Evolutionary conservation across 2,113 vertebrate species (phyloP).

Genomic region (Galeopterus variegatus): DNA sequence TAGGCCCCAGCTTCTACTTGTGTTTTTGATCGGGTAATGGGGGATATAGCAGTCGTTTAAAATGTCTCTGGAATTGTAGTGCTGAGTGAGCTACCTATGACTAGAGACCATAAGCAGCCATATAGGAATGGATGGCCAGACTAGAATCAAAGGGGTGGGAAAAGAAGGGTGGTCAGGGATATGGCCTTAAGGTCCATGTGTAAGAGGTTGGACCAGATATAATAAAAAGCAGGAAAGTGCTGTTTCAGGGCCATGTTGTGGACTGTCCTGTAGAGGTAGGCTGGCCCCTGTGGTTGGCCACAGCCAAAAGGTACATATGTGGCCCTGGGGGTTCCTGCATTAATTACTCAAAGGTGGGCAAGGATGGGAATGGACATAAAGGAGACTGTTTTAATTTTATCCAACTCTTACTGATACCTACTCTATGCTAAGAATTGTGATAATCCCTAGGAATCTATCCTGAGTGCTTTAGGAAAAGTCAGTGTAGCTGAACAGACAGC

Average conservation of each 20-base stretch:
- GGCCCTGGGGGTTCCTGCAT: background rate
- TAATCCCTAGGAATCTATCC: conserved; percentile 1
- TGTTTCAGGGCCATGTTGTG: background rate
- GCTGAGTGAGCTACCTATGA: background rate
- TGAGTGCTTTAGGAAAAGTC: background rate
- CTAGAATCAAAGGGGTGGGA: background rate
- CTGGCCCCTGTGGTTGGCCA: background rate
- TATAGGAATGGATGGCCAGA: background rate
- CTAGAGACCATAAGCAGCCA: background rate
- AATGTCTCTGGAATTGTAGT: background rate
- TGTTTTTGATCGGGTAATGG: background rate
- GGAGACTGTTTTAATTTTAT: conserved; percentile 21
- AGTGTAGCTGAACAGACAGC: background rate
- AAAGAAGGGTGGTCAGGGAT: background rate
- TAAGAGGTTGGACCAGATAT: background rate
- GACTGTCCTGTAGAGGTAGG: background rate
- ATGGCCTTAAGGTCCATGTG: background rate
- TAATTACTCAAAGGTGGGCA: conserved; percentile 35
- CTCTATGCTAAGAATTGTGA: conserved; percentile 9
- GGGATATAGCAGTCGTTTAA: background rate
- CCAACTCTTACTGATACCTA: conserved; percentile 45
- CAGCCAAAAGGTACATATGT: background rate
- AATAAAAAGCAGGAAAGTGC: conserved; percentile 13
- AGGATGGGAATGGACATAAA: background rate
- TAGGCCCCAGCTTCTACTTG: background rate